phyloP scores from a whole-genome alignment of 2,888 invertebrate species.

The Cotesia congregata region DNA sequence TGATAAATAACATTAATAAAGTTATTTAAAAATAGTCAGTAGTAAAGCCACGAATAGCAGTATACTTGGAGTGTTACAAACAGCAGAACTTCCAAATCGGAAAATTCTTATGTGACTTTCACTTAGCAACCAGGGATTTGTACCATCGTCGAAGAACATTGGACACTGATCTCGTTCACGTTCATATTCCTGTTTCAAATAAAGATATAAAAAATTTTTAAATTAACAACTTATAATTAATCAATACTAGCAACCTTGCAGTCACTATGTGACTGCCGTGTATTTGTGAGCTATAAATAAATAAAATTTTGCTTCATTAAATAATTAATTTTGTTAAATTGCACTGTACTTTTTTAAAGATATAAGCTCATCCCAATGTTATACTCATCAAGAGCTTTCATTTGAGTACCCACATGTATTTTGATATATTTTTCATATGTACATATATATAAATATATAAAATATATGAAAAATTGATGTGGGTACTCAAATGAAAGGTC shows the following conservation, averaged over 20 bases:
- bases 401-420: too few relatives aligned
- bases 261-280: too few relatives aligned
- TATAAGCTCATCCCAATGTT: too few relatives aligned
- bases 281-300: too few relatives aligned
- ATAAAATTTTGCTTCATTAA: too few relatives aligned
- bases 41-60: conserved; percentile 19
- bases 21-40: background rate
- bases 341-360: too few relatives aligned
- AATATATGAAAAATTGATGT: too few relatives aligned
- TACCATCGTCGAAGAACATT: conserved; percentile 96
- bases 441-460: too few relatives aligned
- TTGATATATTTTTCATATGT: too few relatives aligned
- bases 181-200: conserved; percentile 66
- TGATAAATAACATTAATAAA: background rate
- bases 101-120: conserved; percentile 83
- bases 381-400: too few relatives aligned
- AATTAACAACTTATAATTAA: conserved; percentile 27
- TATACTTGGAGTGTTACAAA: conserved; percentile 17
- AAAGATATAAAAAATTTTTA: conserved; percentile 47
- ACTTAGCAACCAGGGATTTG: conserved; percentile 84
- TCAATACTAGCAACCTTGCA: conserved; percentile 5
- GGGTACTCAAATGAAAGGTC: too few relatives aligned
- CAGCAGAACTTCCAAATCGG: conserved; percentile 71
- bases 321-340: too few relatives aligned
- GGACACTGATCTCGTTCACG: conserved; percentile 91